phyloP scores from a whole-genome alignment of 2,113 vertebrate genomes.

The Pseudolaguvia tuberculata region DNA sequence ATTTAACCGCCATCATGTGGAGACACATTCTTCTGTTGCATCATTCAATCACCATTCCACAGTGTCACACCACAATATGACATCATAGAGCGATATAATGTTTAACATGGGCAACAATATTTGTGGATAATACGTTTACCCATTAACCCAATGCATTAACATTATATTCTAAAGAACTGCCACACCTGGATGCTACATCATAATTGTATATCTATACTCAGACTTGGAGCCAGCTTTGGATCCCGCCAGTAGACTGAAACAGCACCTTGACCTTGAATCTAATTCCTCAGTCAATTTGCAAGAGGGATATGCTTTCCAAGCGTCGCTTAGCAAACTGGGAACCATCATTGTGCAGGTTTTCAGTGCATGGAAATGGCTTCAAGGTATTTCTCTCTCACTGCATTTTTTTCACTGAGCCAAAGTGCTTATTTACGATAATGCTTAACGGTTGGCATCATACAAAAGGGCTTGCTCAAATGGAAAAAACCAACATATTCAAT shows the following conservation, averaged over 20 bases:
- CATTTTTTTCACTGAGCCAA: not conserved
- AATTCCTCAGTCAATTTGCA: too few relatives aligned
- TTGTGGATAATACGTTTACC: too few relatives aligned
- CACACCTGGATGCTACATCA: constrained; percentile 12
- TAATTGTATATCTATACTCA: constrained; percentile 1
- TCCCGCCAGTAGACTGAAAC: constrained; percentile 46
- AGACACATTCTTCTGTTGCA: too few relatives aligned
- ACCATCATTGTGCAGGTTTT: constrained; percentile 36
- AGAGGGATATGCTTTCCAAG: too few relatives aligned
- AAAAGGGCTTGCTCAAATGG: not conserved
- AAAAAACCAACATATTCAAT: too few relatives aligned
- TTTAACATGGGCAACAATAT: too few relatives aligned
- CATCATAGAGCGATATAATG: too few relatives aligned
- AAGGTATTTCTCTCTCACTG: constrained; percentile 8
- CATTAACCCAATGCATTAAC: not conserved
- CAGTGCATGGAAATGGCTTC: constrained; percentile 25
- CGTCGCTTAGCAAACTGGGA: constrained; percentile 14
- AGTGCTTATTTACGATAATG: constrained; percentile 47
- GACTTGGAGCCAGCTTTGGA: constrained; percentile 1
- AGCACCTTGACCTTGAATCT: constrained; percentile 53
- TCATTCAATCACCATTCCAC: too few relatives aligned
- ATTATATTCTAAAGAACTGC: not conserved
- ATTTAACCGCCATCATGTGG: too few relatives aligned
- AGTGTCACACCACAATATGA: too few relatives aligned
- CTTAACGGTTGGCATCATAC: constrained; percentile 26